Conservation (phyloP, 2,797 vertebrate genomes). For the Pseudocheirus occidentalis region DNA sequence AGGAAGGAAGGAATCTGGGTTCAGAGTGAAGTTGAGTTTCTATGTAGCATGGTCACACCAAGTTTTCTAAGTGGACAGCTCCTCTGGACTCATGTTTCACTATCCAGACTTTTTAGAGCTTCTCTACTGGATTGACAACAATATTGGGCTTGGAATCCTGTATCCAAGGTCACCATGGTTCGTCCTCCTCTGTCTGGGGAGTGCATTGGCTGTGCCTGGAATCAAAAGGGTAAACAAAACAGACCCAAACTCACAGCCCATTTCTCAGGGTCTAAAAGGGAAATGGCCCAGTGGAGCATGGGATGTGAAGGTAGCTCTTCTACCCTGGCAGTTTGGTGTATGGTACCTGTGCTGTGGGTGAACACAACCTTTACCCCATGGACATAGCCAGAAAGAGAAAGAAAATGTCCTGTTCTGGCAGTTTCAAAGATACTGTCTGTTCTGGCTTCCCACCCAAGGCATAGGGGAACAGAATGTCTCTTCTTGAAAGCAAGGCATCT, state of each 20-base stretch:
- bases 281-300: background rate
- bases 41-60: background rate
- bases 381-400: background rate
- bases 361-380: background rate
- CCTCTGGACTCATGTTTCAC: background rate
- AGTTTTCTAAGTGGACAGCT: background rate
- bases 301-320: background rate
- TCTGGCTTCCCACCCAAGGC: background rate
- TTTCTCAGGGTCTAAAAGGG: background rate
- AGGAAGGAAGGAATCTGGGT: background rate
- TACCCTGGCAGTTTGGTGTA: background rate
- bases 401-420: background rate
- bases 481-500: background rate
- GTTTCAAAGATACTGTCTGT: background rate
- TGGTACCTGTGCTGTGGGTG: background rate
- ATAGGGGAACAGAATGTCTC: background rate
- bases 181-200: background rate
- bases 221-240: background rate
- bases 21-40: background rate
- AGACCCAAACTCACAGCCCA: background rate
- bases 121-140: background rate
- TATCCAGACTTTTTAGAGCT: background rate
- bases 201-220: background rate
- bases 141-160: background rate
- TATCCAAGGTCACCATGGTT: background rate